phyloP scores from a whole-genome alignment of 2,888 invertebrate genomes.

The Toxonevra muliebris region DNA sequence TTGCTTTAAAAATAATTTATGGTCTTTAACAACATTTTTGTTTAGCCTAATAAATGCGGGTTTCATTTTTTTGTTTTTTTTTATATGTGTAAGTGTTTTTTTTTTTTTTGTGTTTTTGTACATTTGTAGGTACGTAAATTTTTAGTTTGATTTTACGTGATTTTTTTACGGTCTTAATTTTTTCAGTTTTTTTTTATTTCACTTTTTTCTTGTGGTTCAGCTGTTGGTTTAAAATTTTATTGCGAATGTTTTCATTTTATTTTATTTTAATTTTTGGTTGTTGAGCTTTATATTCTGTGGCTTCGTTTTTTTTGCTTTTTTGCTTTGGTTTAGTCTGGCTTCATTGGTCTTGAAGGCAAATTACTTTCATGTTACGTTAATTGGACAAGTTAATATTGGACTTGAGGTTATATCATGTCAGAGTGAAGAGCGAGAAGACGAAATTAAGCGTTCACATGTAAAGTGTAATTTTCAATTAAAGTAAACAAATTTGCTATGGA shows the following conservation, averaged over 20 bases:
- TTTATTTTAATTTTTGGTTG: conserved; percentile 19
- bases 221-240: conserved; percentile 11
- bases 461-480: conserved; percentile 8
- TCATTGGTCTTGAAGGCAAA: conserved; percentile 20
- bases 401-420: conserved; percentile 34
- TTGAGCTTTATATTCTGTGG: neutral
- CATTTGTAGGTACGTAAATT: neutral
- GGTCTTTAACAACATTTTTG: neutral
- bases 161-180: neutral
- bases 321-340: conserved; percentile 44
- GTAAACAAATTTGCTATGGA: conserved; percentile 2
- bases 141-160: conserved; percentile 1
- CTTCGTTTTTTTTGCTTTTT: conserved; percentile 49
- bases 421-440: conserved; percentile 3
- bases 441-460: neutral
- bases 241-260: conserved; percentile 31
- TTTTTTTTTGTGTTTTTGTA: neutral
- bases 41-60: conserved; percentile 7
- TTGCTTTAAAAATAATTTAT: conserved; percentile 4
- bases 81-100: no score
- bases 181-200: no score
- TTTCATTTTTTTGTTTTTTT: neutral
- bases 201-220: neutral
- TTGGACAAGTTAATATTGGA: conserved; percentile 41
- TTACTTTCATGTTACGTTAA: conserved; percentile 36